Evolutionary conservation across 2,888 invertebrate species (phyloP), one percentile per base, ranked within the genome.

Genomic region (Philonicus albiceps): DNA sequence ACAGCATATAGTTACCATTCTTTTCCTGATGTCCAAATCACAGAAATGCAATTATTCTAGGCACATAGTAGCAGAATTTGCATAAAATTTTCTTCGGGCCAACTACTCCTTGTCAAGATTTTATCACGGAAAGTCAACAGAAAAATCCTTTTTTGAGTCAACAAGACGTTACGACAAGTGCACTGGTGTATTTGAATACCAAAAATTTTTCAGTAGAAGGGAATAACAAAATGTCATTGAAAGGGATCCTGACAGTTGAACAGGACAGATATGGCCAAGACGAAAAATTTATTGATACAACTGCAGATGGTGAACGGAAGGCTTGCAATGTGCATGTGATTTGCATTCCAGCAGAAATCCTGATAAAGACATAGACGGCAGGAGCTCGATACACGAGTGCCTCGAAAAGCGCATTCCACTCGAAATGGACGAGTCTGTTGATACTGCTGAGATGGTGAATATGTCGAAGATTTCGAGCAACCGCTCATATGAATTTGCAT

Each of bases 201-300:
- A n/a, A 64, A 81, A 49, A 81, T 81, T 81, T n/a, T 37, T 55
- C 5, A 22, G 55, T 8, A 81, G 81, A 55, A 31, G 34, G 31
- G 55, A 34, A 81, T 81, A 81, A 81, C 81, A 81, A 81, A 81
- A 81, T 81, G 81, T 81, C 55, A 55, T 64, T 81, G 81, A 64
- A 81, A 64, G 64, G 37, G 53, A 64, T 81, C 34, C 81, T 53
- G 53, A 55, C 64, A 64, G 22, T 19, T 8, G 22, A 34, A 81
- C 19, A 55, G 31, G 34, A 64, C 27, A 81, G 30, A 64, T 81
- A 34, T 31, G 81, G 81, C 22, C 78, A 78, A 49, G 64, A 64
- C 64, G 81, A 53, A 64, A 81, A 81, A 81, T 64, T 81, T 81
- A 81, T 81, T 81, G 81, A 81, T 81, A 81, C 81, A 81, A 64